Percentiles rank a stretch among this genome's conserved stretches.
Evolutionary conservation across 2,888 invertebrate species (phyloP).

Genomic region (Rhyacophila evoluta): DNA sequence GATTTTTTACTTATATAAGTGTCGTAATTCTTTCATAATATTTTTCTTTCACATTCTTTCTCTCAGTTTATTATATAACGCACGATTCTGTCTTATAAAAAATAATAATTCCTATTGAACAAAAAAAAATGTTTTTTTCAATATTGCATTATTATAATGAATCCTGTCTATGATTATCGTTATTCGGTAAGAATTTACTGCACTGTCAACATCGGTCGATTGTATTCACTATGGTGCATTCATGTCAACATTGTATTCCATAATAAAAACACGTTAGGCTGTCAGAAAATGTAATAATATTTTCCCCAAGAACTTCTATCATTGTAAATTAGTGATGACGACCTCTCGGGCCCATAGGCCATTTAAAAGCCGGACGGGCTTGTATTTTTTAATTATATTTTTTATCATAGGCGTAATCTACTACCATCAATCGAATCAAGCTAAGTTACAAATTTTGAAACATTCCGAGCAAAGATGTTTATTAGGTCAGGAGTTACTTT

Average conservation of each 20-base stretch:
- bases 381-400: background rate
- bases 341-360: constrained; percentile 4
- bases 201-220: background rate
- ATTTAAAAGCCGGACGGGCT: background rate
- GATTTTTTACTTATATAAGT: no score
- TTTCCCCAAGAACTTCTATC: background rate
- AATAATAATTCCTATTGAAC: no score
- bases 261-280: background rate
- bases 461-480: constrained; percentile 14
- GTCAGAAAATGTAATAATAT: background rate
- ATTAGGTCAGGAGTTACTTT: background rate
- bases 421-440: background rate
- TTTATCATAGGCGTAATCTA: background rate
- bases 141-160: no score
- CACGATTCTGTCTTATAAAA: no score
- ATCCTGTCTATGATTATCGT: no score
- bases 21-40: no score
- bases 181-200: no score
- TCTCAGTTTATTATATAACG: no score
- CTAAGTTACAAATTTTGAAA: background rate
- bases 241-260: background rate
- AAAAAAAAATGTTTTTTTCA: no score
- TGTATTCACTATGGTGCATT: background rate
- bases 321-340: background rate
- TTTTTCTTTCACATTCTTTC: no score